These are phyloP conservation scores for Drosophila burlai DNA, from an alignment of 1,140 invertebrate genomes.

Conservation along the genomic window DNA sequence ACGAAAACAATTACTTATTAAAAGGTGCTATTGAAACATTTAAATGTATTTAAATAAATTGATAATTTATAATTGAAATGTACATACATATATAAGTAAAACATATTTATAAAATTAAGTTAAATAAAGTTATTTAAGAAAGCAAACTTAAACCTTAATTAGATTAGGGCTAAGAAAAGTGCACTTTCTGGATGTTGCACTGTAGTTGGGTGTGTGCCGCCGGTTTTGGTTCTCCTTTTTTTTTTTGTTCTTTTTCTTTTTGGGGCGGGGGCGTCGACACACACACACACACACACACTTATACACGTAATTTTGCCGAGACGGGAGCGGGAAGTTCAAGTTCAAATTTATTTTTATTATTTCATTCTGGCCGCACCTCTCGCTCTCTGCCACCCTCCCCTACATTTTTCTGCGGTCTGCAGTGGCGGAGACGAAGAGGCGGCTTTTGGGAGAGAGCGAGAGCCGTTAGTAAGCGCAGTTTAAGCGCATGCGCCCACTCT, in stretches of 20 bases:
- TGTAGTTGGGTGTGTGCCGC: slow-evolving; percentile 13
- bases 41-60: neutral
- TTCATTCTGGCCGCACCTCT: slow-evolving; percentile 38
- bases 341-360: slow-evolving; percentile 79
- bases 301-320: slow-evolving; percentile 20
- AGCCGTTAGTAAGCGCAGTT: slow-evolving; percentile 1
- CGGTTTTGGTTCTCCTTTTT: slow-evolving; percentile 5
- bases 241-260: slow-evolving; percentile 15
- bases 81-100: neutral
- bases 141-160: neutral
- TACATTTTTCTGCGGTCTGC: slow-evolving; percentile 53
- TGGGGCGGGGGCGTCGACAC: slow-evolving; percentile 39
- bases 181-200: neutral
- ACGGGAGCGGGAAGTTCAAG: slow-evolving; percentile 74
- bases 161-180: too few species aligned
- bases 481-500: slow-evolving; percentile 3
- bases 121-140: neutral
- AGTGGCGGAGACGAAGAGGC: neutral
- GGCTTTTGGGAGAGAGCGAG: slow-evolving; percentile 4
- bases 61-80: neutral
- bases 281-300: slow-evolving; percentile 19
- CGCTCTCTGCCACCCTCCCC: slow-evolving; percentile 13
- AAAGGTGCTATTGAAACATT: too few species aligned
- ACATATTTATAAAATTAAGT: neutral
- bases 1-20: neutral